Percentiles rank a stretch among this genome's conserved stretches.
These are phyloP conservation scores for Notodonta dromedarius DNA, from an alignment of 2,888 invertebrate genomes.

Conservation along the genomic window DNA sequence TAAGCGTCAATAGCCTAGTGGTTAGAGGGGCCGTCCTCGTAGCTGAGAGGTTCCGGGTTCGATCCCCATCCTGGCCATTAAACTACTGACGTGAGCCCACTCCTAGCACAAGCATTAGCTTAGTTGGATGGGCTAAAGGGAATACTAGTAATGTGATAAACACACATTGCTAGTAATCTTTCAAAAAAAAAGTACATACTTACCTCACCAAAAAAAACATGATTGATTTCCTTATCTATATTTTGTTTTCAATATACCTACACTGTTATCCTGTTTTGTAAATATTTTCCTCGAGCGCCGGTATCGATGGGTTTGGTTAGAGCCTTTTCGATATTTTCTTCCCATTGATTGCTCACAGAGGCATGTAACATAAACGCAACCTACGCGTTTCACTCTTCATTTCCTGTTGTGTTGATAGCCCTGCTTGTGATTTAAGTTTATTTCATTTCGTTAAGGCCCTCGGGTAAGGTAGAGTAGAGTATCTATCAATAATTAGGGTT, in stretches of 20 bases:
- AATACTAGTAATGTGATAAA: no score
- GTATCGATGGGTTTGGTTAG: conserved; percentile 3
- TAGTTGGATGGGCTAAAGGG: no score
- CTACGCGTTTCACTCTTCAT: conserved; percentile 6
- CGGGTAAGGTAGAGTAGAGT: not conserved
- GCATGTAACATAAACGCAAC: conserved; percentile 9
- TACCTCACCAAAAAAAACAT: no score
- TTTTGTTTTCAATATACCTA: not conserved
- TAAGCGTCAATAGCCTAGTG: no score
- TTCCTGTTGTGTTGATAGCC: conserved; percentile 3
- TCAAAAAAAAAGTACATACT: no score
- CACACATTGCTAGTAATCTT: no score
- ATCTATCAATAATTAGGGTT: no score
- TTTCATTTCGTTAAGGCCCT: not conserved
- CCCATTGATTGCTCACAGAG: conserved; percentile 10
- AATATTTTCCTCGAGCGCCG: conserved; percentile 3
- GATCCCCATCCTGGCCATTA: no score
- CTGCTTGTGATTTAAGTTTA: not conserved
- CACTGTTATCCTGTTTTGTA: not conserved
- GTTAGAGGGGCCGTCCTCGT: no score
- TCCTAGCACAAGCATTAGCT: no score
- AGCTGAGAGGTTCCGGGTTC: no score
- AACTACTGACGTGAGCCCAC: no score
- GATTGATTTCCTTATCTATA: conserved; percentile 2
- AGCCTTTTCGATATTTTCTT: conserved; percentile 7